These are phyloP conservation scores for Thalassarche chlororhynchos DNA, from an alignment of 2,113 vertebrate species.

Conservation along the genomic window DNA sequence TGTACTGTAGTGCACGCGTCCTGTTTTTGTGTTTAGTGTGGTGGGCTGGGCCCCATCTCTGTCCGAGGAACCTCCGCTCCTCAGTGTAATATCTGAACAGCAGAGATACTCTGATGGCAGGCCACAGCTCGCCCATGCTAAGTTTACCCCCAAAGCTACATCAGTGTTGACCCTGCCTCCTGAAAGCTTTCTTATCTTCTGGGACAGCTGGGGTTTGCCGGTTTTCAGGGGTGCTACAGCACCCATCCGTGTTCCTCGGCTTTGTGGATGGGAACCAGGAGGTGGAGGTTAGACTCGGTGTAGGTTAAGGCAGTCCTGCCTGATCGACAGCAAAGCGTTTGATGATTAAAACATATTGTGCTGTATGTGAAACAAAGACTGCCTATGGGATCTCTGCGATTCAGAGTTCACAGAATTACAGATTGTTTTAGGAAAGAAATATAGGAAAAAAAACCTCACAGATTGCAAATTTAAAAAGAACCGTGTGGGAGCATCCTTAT, in stretches of 20 bases:
- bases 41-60: background rate
- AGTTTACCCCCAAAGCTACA: background rate
- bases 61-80: background rate
- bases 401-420: background rate
- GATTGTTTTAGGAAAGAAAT: background rate
- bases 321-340: background rate
- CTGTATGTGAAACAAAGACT: background rate
- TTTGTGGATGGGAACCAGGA: background rate
- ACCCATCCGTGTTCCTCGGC: background rate
- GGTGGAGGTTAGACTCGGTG: background rate
- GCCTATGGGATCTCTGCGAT: background rate
- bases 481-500: background rate
- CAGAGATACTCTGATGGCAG: background rate
- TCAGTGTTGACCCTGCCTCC: background rate
- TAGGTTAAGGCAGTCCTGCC: background rate
- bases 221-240: background rate
- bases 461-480: constrained; percentile 14
- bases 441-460: background rate
- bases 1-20: background rate
- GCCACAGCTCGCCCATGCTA: background rate
- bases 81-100: background rate
- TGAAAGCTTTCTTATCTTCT: background rate
- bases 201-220: background rate
- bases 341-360: background rate
- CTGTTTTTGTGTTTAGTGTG: background rate